Conservation (phyloP, 2,888 invertebrate genomes). For the Tryphoninae sp. region DNA sequence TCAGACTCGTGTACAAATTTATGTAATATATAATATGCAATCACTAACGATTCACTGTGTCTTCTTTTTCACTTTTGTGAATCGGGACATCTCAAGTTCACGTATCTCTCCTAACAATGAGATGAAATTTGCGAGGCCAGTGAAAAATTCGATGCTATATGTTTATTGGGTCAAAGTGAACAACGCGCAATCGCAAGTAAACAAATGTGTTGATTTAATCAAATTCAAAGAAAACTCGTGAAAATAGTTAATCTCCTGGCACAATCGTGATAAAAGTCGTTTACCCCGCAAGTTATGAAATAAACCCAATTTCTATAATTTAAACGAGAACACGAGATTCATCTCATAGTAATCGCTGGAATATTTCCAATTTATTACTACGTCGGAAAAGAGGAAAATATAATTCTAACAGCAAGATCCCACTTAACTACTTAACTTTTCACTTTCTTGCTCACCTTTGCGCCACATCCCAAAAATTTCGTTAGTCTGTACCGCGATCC, state of each 20-base stretch:
- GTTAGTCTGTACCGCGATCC: not conserved
- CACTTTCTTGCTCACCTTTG: not conserved
- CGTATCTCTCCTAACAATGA: slow-evolving; percentile 34
- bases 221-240: not conserved
- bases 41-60: slow-evolving; percentile 8
- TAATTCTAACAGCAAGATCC: too few relatives aligned
- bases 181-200: not conserved
- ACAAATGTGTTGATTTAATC: not conserved
- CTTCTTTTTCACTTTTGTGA: not conserved
- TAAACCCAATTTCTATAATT: not conserved
- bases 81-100: slow-evolving; percentile 13
- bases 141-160: slow-evolving; percentile 8
- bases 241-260: not conserved
- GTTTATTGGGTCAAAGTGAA: too few relatives aligned
- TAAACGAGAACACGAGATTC: too few relatives aligned
- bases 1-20: too few relatives aligned
- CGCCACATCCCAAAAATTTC: not conserved
- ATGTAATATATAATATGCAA: not conserved
- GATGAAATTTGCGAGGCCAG: slow-evolving; percentile 34
- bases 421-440: not conserved
- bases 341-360: too few relatives aligned
- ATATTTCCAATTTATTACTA: too few relatives aligned
- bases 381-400: too few relatives aligned
- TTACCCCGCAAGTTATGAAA: not conserved
- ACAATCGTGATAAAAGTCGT: not conserved